Percentiles rank a stretch among this genome's conserved stretches.
These are phyloP conservation scores for Trimorus sp. DNA, from an alignment of 2,888 invertebrate species.

Conservation along the genomic window DNA sequence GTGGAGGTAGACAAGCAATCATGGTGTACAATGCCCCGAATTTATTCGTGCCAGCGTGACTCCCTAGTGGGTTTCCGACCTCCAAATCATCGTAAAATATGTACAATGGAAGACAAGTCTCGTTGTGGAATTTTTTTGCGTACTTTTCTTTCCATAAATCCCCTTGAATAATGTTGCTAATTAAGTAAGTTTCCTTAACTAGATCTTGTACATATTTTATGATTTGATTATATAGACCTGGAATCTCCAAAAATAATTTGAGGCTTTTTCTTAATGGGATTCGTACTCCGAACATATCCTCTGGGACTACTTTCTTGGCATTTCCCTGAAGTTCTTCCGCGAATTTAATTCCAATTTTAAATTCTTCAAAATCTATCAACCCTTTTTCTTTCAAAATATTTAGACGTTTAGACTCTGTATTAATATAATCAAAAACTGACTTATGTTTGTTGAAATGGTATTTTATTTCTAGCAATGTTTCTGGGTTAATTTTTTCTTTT, in stretches of 20 bases:
- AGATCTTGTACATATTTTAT: neutral
- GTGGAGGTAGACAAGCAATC: constrained; percentile 24
- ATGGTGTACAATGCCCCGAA: constrained; percentile 9
- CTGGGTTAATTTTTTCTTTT: neutral
- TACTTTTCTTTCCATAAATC: no score
- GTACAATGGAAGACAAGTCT: neutral
- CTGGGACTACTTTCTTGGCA: neutral
- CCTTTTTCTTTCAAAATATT: neutral
- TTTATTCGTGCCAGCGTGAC: constrained; percentile 5
- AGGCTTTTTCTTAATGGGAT: constrained; percentile 18
- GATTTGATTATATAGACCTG: constrained; percentile 15
- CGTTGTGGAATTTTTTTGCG: neutral
- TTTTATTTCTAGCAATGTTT: neutral
- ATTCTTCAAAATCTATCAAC: constrained; percentile 1
- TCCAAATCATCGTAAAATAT: no score
- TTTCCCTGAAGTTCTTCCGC: neutral
- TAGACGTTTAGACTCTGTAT: constrained; percentile 1
- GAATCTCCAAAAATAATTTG: constrained; percentile 21
- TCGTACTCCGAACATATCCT: neutral
- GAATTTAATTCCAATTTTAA: constrained; percentile 2
- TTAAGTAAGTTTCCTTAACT: no score
- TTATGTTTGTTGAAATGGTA: neutral
- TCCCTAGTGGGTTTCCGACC: constrained; percentile 9
- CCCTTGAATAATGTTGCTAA: no score
- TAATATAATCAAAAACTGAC: neutral